Percentiles rank a stretch among this genome's conserved stretches.
These are phyloP conservation scores for Ceratosolen fusciceps DNA, from an alignment of 1,140 invertebrate species.

Conservation along the genomic window DNA sequence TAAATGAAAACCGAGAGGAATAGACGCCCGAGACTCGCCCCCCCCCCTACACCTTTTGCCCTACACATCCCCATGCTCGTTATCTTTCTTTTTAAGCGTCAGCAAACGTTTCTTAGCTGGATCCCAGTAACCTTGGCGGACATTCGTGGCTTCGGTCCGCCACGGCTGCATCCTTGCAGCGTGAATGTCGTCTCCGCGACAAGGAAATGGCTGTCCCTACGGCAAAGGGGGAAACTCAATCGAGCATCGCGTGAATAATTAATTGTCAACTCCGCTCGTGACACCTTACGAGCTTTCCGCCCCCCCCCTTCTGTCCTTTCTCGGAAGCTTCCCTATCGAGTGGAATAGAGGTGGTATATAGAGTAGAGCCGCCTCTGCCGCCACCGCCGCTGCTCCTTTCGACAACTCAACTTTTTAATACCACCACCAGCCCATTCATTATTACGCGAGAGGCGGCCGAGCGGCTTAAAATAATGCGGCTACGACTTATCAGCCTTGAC, in stretches of 20 bases:
- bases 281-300: not conserved
- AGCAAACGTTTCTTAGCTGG: not conserved
- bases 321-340: too few relatives aligned
- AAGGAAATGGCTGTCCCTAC: too few relatives aligned
- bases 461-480: conserved; percentile 17
- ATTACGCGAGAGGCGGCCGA: too few relatives aligned
- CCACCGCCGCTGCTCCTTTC: not conserved
- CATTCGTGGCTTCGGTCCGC: not conserved
- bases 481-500: conserved; percentile 35
- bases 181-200: not conserved
- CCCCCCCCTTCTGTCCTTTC: not conserved
- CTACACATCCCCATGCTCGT: not conserved
- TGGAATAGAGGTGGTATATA: too few relatives aligned
- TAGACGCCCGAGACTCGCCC: not conserved
- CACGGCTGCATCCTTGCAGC: not conserved
- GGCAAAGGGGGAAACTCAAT: too few relatives aligned
- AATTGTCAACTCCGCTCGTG: not conserved
- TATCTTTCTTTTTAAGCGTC: not conserved
- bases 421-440: conserved; percentile 7
- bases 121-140: too few relatives aligned
- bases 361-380: too few relatives aligned
- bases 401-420: conserved; percentile 17
- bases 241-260: too few relatives aligned
- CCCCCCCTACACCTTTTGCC: not conserved
- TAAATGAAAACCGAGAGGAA: conserved; percentile 9